Evolutionary conservation across 2,113 vertebrate genomes (phyloP), one percentile per base, ranked within the genome.

Genomic region (Monopterus albus): DNA sequence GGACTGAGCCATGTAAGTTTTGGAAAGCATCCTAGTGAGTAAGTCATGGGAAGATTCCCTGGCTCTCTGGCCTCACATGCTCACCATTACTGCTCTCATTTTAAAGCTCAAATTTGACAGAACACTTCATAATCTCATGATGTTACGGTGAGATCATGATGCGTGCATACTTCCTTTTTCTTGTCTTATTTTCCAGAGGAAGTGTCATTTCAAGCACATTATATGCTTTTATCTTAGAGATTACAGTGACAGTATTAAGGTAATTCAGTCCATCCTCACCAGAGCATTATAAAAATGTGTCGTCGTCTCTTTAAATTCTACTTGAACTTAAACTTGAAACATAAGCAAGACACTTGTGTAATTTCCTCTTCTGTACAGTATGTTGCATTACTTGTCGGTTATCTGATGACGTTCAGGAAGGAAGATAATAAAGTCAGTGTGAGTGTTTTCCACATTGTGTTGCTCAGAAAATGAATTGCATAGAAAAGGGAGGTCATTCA

Each of bases 21-120:
- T 85, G 84, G 78, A 86, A 49, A 68, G 17, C 7, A 25, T 78
- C 77, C 75, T 76, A 49, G 62, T 74, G 78, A 82, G 40, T 56
- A 84, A 82, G 72, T 74, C 78, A 69, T 79, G 72, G 84, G 84
- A 82, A 76, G 61, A 65, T 82, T 81, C 64, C 51, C 49, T 23
- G 12, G 33, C 50, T 65, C 49, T 56, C 49, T 52, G 55, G 59
- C 36, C 39, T 72, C 36, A 31, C 46, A 35, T 20, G 46, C 7
- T 50, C 67, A 49, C 31, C 21, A 39, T 60, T 2, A 46, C 29
- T 7, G 25, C 47, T 50, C 7, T 28, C 39, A 71, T 66, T 84
- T 66, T 40, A 35, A 55, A 59, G n/a, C 49, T 50, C 0, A 6
- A 25, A 18, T 63, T 39, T 51, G 42, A 42, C 33, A 31, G n/a